These are phyloP conservation scores for Drosophila austrosaltans DNA, from an alignment of 2,888 invertebrate genomes.

Conservation along the genomic window DNA sequence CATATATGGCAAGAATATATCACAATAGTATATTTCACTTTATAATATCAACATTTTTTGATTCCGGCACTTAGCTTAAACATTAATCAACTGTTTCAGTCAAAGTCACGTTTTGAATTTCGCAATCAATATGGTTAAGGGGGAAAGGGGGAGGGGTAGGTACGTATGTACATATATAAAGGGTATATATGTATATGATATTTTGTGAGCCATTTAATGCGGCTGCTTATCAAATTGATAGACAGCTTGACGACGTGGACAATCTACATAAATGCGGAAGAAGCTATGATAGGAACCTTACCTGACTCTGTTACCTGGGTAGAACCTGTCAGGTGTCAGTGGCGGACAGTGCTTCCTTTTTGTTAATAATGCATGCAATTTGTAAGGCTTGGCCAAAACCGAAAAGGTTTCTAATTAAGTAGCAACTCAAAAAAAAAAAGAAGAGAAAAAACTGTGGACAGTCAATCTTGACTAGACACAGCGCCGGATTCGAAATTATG, in stretches of 20 bases:
- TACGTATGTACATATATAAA: background rate
- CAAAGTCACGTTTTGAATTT: constrained; percentile 74
- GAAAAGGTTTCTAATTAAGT: constrained; percentile 71
- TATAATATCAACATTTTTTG: constrained; percentile 1
- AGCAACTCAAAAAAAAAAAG: constrained; percentile 22
- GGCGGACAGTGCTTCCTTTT: constrained; percentile 10
- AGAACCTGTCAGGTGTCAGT: constrained; percentile 13
- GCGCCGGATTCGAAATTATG: no score
- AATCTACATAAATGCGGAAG: constrained; percentile 15
- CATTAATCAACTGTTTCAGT: constrained; percentile 64
- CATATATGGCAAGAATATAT: no score
- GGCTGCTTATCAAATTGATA: constrained; percentile 73
- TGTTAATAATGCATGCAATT: constrained; percentile 62
- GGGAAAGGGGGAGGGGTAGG: constrained; percentile 16
- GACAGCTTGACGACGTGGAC: constrained; percentile 55
- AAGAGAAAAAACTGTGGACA: constrained; percentile 7
- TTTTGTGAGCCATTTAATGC: constrained; percentile 58
- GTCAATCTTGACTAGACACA: constrained; percentile 59
- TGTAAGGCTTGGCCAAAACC: constrained; percentile 49
- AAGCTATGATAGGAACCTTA: constrained; percentile 9
- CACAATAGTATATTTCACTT: background rate
- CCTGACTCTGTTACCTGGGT: constrained; percentile 27
- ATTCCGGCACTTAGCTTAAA: constrained; percentile 39
- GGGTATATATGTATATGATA: constrained; percentile 14
- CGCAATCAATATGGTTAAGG: constrained; percentile 47